phyloP scores from a whole-genome alignment of 2,888 invertebrate species.

The Papilio elwesi region DNA sequence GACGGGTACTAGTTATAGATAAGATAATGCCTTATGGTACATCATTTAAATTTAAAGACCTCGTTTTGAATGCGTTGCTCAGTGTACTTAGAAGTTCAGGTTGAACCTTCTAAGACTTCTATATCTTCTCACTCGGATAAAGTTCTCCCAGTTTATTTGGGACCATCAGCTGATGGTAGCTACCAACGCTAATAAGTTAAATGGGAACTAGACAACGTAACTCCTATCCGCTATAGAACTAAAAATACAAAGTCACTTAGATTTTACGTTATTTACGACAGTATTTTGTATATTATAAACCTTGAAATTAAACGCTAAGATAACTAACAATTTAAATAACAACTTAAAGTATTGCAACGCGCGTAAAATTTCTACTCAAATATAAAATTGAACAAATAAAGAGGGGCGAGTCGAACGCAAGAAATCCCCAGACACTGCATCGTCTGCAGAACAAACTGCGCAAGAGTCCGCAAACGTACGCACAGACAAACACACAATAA shows the following conservation, averaged over 20 bases:
- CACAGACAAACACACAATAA: slow-evolving; percentile 29
- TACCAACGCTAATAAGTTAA: no score
- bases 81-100: no score
- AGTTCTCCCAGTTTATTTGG: no score
- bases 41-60: not conserved
- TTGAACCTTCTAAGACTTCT: no score
- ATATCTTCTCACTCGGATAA: no score
- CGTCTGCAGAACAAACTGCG: slow-evolving; percentile 31
- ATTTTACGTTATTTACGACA: no score
- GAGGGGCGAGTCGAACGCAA: slow-evolving; percentile 9
- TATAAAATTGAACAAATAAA: slow-evolving; percentile 18
- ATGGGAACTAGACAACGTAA: no score
- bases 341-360: not conserved
- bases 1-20: not conserved
- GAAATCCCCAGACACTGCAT: slow-evolving; percentile 34
- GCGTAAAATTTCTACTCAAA: slow-evolving; percentile 30
- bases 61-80: not conserved
- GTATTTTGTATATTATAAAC: not conserved
- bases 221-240: no score
- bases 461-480: slow-evolving; percentile 21
- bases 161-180: no score
- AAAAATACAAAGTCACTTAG: no score
- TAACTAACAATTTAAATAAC: not conserved
- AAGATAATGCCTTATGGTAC: not conserved
- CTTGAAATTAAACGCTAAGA: slow-evolving; percentile 5